Conservation (phyloP, 2,888 invertebrate genomes). For the Agonopterix alstromeriana region DNA sequence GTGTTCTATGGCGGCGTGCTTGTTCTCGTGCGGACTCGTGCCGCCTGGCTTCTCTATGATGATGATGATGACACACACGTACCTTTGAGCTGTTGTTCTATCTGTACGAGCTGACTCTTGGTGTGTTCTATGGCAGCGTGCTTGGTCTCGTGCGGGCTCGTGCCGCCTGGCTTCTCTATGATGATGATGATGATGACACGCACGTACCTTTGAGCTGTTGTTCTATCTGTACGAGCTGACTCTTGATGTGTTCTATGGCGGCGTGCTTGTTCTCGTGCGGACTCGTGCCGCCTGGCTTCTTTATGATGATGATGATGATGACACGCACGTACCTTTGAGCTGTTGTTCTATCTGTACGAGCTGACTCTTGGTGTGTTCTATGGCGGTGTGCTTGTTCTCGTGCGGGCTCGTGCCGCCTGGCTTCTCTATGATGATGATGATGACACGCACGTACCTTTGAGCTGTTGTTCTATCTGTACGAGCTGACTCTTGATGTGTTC, state of each 20-base stretch:
- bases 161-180: no score
- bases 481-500: constrained; percentile 68
- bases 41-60: no score
- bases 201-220: constrained; percentile 52
- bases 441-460: constrained; percentile 35
- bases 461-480: constrained; percentile 62
- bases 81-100: no score
- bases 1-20: no score
- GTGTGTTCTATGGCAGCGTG: no score
- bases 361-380: constrained; percentile 67
- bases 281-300: constrained; percentile 18
- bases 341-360: constrained; percentile 65
- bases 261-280: constrained; percentile 54
- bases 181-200: no score
- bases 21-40: no score
- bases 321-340: constrained; percentile 36
- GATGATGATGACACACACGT: no score
- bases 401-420: constrained; percentile 27
- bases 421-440: no score
- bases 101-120: no score
- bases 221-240: constrained; percentile 62
- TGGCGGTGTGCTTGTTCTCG: constrained; percentile 58
- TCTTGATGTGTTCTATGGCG: constrained; percentile 68
- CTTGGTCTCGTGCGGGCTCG: no score
- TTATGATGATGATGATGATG: no score